Evolutionary conservation across 2,113 vertebrate genomes (phyloP), one percentile per base, ranked within the genome.

Genomic region (Lichenostomus cassidix): DNA sequence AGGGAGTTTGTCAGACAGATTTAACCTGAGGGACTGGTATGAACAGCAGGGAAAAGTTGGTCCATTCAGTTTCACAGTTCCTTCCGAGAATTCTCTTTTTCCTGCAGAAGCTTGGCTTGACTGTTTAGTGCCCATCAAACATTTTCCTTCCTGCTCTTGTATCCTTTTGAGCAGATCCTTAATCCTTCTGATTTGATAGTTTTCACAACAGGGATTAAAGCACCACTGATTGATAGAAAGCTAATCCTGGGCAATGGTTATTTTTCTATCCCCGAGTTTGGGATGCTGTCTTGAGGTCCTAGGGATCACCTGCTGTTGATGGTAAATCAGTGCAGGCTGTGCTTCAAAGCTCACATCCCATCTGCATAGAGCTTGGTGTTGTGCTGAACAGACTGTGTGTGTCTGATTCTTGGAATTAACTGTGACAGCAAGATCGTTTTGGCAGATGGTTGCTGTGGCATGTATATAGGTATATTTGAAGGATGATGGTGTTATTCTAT

Each of bases 341-440:
- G 11, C 46, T 80, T 88, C 76, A 96, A 73, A 90, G 56, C 56
- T 95, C 44, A 11, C 20, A 74, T 44, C 62, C 44, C 41, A n/a
- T 70, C 75, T 90, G 42, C 52, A 10, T 21, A 7, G 65, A 63
- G 69, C 33, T 80, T 65, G 46, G 35, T 79, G 33, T 20, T 88
- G 56, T 62, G 42, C 79, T 90, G 63, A 60, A 44, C 55, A 94
- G 29, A 39, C 39, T 52, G 25, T 35, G 41, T 65, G 35, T 41
- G 19, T 78, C 60, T 84, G 56, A 62, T 53, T 92, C 79, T 56
- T 79, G 70, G 70, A 90, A 85, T 85, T 90, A 73, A 52, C 58
- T 78, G 60, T 81, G 89, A 64, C 83, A 94, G 77, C 22, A 71
- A 78, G 77, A 92, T 79, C 39, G 19, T 90, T 94, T 78, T 74